Evolutionary conservation across 2,888 invertebrate genomes (phyloP).

Genomic region (Amblyjoppa proteus): DNA sequence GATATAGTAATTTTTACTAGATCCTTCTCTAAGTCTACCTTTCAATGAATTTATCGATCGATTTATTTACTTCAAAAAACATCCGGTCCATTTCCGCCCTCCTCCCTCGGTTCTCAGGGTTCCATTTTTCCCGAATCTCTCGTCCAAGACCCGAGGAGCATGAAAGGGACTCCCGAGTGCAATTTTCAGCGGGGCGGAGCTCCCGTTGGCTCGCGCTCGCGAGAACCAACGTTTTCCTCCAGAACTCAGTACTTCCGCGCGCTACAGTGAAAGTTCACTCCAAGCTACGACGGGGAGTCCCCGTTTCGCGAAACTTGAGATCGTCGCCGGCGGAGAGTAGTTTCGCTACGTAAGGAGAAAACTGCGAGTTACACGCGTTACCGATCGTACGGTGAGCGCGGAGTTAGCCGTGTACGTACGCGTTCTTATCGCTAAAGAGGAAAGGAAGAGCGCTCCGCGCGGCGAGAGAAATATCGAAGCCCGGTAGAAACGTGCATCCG

Average conservation of each 20-base stretch:
- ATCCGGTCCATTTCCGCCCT: background rate
- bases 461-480: conserved; percentile 8
- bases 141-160: too few relatives aligned
- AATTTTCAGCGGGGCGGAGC: background rate
- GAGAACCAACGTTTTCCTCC: conserved; percentile 17
- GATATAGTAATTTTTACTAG: too few relatives aligned
- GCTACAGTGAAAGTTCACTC: conserved; percentile 28
- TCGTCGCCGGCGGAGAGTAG: background rate
- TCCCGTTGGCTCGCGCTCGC: background rate
- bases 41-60: too few relatives aligned
- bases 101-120: background rate
- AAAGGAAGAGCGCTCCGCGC: conserved; percentile 28
- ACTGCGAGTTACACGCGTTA: conserved; percentile 16
- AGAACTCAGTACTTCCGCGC: background rate
- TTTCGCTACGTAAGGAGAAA: conserved; percentile 17
- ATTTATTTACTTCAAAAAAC: too few relatives aligned
- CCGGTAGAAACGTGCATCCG: conserved; percentile 37
- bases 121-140: background rate
- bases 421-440: conserved; percentile 47
- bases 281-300: conserved; percentile 7
- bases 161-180: background rate
- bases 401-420: background rate
- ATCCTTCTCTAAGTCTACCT: too few relatives aligned
- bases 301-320: conserved; percentile 16
- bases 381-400: background rate